These are phyloP conservation scores for Polypedilum vanderplanki DNA, from an alignment of 1,140 invertebrate species.

Conservation along the genomic window DNA sequence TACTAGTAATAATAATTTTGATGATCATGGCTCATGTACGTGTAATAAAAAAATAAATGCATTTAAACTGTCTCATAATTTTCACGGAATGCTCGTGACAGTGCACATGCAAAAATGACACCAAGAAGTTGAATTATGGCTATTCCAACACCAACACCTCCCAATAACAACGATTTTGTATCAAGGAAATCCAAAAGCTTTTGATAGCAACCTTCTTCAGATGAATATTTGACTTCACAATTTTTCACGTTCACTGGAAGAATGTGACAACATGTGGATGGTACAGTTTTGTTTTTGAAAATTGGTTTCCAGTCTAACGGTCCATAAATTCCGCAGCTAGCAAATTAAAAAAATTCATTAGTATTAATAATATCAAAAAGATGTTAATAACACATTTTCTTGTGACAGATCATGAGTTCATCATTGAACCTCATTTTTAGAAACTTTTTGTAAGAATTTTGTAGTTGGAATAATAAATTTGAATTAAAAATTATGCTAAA, in stretches of 20 bases:
- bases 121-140: conserved; percentile 78
- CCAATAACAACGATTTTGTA: conserved; percentile 62
- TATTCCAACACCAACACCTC: conserved; percentile 68
- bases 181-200: conserved; percentile 57
- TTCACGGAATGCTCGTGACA: conserved; percentile 80
- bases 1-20: conserved; percentile 13
- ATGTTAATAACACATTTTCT: too few species aligned
- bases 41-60: neutral
- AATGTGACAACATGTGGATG: conserved; percentile 61
- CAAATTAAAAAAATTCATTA: too few species aligned
- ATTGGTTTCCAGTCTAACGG: conserved; percentile 58
- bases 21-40: neutral
- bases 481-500: too few species aligned
- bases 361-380: too few species aligned
- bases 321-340: conserved; percentile 60
- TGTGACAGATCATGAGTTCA: too few species aligned
- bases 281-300: conserved; percentile 51
- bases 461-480: too few species aligned
- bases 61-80: conserved; percentile 85
- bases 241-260: conserved; percentile 41
- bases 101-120: conserved; percentile 79
- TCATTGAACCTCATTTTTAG: too few species aligned
- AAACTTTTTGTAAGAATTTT: too few species aligned
- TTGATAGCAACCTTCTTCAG: conserved; percentile 56
- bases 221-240: conserved; percentile 49